A percentile compares a stretch with the other conserved stretches of the same genome.
These are phyloP conservation scores for Melanotaenia trifasciata DNA, from an alignment of 2,797 vertebrate genomes.

Conservation along the genomic window DNA sequence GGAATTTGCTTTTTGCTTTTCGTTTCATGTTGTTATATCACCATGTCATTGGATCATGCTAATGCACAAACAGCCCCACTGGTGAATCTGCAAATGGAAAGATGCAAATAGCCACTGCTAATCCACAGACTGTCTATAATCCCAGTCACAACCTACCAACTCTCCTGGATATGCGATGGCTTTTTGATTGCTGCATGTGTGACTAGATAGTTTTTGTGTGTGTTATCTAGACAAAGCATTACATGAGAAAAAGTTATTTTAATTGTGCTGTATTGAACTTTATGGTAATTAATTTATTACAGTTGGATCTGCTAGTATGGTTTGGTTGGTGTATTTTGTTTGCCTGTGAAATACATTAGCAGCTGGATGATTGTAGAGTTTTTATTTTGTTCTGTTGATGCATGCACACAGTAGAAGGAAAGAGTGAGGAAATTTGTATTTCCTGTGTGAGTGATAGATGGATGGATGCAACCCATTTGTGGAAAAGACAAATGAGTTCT, in stretches of 20 bases:
- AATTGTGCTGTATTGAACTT: conserved; percentile 25
- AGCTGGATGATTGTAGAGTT: conserved; percentile 28
- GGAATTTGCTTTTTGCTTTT: background rate
- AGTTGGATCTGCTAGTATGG: conserved; percentile 22
- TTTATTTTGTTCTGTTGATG: conserved; percentile 37
- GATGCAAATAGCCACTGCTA: conserved; percentile 56
- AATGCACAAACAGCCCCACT: conserved; percentile 42
- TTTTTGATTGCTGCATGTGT: conserved; percentile 9
- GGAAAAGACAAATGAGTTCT: conserved; percentile 42
- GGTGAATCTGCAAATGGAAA: conserved; percentile 57
- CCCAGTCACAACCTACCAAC: conserved; percentile 52
- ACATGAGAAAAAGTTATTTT: background rate
- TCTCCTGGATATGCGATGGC: conserved; percentile 32
- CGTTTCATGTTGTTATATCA: conserved; percentile 42
- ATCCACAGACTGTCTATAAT: conserved; percentile 66
- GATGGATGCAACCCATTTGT: conserved; percentile 38
- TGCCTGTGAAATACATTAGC: conserved; percentile 43
- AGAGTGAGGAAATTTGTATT: conserved; percentile 40
- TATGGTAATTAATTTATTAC: conserved; percentile 27
- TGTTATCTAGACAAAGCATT: background rate
- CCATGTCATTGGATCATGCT: conserved; percentile 47
- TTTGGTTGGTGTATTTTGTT: conserved; percentile 34
- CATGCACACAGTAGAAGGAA: conserved; percentile 25
- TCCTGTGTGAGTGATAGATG: conserved; percentile 56
- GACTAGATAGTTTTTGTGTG: background rate